These are phyloP conservation scores for Acanthococcus lagerstroemiae DNA, from an alignment of 2,888 invertebrate genomes.

Conservation along the genomic window DNA sequence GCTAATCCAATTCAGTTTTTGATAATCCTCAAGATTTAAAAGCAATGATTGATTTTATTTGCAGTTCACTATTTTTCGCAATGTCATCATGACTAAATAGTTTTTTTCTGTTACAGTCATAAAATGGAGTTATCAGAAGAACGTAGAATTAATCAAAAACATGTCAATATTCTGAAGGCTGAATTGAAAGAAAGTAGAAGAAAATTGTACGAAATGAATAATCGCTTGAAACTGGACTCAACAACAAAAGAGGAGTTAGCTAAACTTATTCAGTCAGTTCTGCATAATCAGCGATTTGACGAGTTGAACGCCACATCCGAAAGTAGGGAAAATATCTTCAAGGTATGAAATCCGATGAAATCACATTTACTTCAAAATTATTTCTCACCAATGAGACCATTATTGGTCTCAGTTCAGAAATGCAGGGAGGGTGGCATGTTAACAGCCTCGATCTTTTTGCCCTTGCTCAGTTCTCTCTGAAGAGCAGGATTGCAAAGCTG, in stretches of 20 bases:
- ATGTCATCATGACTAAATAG: neutral
- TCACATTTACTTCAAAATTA: too few relatives aligned
- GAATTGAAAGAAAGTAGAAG: constrained; percentile 16
- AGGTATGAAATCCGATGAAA: constrained; percentile 7
- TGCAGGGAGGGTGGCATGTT: too few relatives aligned
- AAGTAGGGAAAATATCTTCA: neutral
- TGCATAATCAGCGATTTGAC: constrained; percentile 12
- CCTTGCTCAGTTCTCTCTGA: too few relatives aligned
- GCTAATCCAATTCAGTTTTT: too few relatives aligned
- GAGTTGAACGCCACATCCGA: neutral
- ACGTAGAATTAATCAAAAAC: constrained; percentile 16
- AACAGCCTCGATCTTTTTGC: too few relatives aligned
- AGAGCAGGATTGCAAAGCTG: too few relatives aligned
- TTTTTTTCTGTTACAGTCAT: constrained; percentile 1
- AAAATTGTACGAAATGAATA: constrained; percentile 17
- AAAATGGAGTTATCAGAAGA: constrained; percentile 25
- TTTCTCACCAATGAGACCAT: too few relatives aligned
- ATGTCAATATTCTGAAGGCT: constrained; percentile 18
- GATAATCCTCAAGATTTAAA: too few relatives aligned
- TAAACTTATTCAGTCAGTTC: constrained; percentile 3
- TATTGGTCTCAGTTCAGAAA: too few relatives aligned
- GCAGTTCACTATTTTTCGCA: too few relatives aligned
- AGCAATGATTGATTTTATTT: too few relatives aligned
- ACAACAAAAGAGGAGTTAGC: constrained; percentile 9
- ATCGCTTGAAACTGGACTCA: constrained; percentile 4